Percentiles rank a stretch among this genome's conserved stretches.
phyloP scores from a whole-genome alignment of 2,113 vertebrate species.

The Haemorhous mexicanus region DNA sequence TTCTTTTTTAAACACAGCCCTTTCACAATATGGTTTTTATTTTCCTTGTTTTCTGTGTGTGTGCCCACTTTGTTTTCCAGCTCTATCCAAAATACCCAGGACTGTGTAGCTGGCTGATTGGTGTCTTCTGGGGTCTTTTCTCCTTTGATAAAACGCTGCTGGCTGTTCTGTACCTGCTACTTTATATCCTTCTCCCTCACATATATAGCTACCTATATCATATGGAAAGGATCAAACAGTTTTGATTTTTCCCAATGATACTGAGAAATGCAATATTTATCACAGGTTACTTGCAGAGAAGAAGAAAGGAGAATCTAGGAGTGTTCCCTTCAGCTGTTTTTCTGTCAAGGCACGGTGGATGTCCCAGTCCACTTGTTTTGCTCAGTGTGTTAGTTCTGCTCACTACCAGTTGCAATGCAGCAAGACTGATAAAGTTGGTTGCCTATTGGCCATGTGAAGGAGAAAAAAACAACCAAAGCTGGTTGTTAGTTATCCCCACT shows the following conservation, averaged over 20 bases:
- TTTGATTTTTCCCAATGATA: constrained; percentile 69
- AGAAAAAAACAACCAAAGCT: constrained; percentile 59
- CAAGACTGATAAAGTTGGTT: constrained; percentile 45
- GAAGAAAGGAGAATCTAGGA: constrained; percentile 75
- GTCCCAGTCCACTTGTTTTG: constrained; percentile 46
- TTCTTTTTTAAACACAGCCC: neutral
- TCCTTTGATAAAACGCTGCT: constrained; percentile 69
- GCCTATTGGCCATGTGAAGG: constrained; percentile 55
- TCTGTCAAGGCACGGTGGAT: constrained; percentile 40
- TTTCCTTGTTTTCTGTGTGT: neutral
- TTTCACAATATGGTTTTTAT: neutral
- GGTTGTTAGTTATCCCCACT: constrained; percentile 60
- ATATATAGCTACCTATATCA: constrained; percentile 66
- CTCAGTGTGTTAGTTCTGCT: constrained; percentile 37
- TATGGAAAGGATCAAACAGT: constrained; percentile 76
- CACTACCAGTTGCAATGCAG: constrained; percentile 15
- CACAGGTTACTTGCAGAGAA: constrained; percentile 73
- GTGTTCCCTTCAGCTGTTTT: constrained; percentile 72
- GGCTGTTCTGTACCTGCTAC: constrained; percentile 55
- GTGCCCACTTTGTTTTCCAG: neutral
- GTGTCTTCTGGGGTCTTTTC: constrained; percentile 35
- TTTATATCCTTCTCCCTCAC: constrained; percentile 8
- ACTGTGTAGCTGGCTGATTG: neutral
- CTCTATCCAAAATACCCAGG: neutral
- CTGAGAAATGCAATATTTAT: constrained; percentile 81